phyloP scores from a whole-genome alignment of 2,888 invertebrate genomes.

The Andrena chrysosceles region DNA sequence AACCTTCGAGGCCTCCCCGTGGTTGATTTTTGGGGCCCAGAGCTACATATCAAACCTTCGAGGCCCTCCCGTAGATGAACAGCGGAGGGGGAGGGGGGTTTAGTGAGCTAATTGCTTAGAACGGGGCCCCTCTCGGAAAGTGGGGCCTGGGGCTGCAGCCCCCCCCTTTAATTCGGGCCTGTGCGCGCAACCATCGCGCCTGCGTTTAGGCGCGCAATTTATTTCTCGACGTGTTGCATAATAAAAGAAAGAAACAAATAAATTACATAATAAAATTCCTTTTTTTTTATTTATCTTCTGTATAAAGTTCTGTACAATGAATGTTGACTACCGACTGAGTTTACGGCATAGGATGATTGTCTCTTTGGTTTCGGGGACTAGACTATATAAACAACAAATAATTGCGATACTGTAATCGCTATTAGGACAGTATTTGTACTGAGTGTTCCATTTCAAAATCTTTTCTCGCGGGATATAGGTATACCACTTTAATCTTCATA shows the following conservation, averaged over 20 bases:
- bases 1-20: too few relatives aligned
- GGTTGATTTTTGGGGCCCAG: too few relatives aligned
- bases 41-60: too few relatives aligned
- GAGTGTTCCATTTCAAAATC: neutral
- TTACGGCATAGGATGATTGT: constrained; percentile 4
- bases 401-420: constrained; percentile 8
- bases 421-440: constrained; percentile 12
- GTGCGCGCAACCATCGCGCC: neutral
- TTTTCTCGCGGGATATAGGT: neutral
- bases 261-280: neutral
- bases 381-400: constrained; percentile 7
- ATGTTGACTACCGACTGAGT: constrained; percentile 5
- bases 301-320: constrained; percentile 25
- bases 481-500: neutral
- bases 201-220: neutral
- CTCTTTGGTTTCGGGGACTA: constrained; percentile 41
- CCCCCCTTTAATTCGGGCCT: too few relatives aligned
- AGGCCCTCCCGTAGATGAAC: too few relatives aligned
- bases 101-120: too few relatives aligned
- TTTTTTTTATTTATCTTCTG: constrained; percentile 26
- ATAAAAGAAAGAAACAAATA: neutral
- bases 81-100: too few relatives aligned
- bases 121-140: too few relatives aligned
- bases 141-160: too few relatives aligned
- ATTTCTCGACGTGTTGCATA: neutral